Conservation (phyloP, 2,113 vertebrate species). For the Percopsis transmontana region DNA sequence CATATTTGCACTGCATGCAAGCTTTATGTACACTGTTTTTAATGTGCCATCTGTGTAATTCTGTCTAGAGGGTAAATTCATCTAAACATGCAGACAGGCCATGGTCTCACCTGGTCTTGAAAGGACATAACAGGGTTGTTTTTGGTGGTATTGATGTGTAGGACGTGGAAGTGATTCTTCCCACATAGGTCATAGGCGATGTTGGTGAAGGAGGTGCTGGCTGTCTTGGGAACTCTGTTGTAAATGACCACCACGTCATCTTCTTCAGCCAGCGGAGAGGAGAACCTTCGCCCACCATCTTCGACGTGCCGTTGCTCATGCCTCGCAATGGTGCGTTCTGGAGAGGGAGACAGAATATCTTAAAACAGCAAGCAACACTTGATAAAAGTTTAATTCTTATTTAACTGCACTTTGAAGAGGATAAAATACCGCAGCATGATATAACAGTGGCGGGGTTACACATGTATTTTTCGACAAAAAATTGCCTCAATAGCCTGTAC, state of each 20-base stretch:
- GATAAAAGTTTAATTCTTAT: neutral
- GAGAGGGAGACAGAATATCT: neutral
- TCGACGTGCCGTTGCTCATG: slow-evolving; percentile 88
- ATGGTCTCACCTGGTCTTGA: slow-evolving; percentile 66
- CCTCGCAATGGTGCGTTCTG: slow-evolving; percentile 90
- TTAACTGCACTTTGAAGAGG: neutral
- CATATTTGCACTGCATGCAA: no score
- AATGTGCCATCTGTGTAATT: neutral
- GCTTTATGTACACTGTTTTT: neutral
- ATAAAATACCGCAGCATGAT: no score
- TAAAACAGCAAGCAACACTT: no score
- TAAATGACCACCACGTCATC: slow-evolving; percentile 92
- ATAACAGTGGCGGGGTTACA: no score
- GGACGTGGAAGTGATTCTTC: slow-evolving; percentile 69
- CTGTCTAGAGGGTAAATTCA: neutral
- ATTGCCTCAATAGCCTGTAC: no score
- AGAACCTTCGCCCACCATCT: slow-evolving; percentile 65
- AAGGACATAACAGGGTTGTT: slow-evolving; percentile 73
- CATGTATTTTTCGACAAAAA: no score
- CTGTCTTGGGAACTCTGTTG: slow-evolving; percentile 93
- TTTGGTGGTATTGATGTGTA: slow-evolving; percentile 74
- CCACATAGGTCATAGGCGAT: slow-evolving; percentile 71
- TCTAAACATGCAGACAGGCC: neutral
- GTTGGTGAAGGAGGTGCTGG: slow-evolving; percentile 87
- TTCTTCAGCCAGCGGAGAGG: slow-evolving; percentile 66